Evolutionary conservation across 2,888 invertebrate species (phyloP).

Genomic region (Leptopilina myrica): DNA sequence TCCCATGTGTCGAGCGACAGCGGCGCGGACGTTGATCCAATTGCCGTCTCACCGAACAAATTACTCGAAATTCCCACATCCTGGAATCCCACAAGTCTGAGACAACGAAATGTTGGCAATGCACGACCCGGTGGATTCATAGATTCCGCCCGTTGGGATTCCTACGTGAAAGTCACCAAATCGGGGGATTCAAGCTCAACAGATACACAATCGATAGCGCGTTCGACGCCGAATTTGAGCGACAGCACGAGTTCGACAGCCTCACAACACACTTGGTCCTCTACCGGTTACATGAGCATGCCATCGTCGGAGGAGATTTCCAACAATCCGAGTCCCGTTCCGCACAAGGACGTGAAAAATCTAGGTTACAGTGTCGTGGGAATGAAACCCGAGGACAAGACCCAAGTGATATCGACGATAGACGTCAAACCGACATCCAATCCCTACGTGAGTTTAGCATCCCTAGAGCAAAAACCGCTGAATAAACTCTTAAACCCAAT

Average conservation of each 20-base stretch:
- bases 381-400: slow-evolving; percentile 54
- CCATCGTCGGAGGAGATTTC: slow-evolving; percentile 70
- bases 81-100: slow-evolving; percentile 72
- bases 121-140: slow-evolving; percentile 49
- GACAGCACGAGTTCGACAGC: slow-evolving; percentile 67
- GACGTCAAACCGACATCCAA: slow-evolving; percentile 58
- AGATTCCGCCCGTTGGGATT: slow-evolving; percentile 68
- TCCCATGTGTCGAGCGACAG: slow-evolving; percentile 78
- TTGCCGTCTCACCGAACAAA: slow-evolving; percentile 66
- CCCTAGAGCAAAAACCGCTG: slow-evolving; percentile 65
- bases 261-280: slow-evolving; percentile 67
- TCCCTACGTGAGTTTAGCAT: slow-evolving; percentile 67
- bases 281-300: slow-evolving; percentile 71
- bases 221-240: slow-evolving; percentile 73
- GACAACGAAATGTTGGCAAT: slow-evolving; percentile 71
- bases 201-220: slow-evolving; percentile 70
- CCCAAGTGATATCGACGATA: slow-evolving; percentile 49
- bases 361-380: slow-evolving; percentile 69
- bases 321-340: slow-evolving; percentile 69
- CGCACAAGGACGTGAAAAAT: slow-evolving; percentile 61
- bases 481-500: slow-evolving; percentile 51
- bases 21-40: slow-evolving; percentile 71
- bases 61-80: slow-evolving; percentile 62
- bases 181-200: slow-evolving; percentile 62
- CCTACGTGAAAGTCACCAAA: slow-evolving; percentile 70